Conservation (phyloP, 1,140 invertebrate genomes). For the Aphaenogaster ashmeadi region DNA sequence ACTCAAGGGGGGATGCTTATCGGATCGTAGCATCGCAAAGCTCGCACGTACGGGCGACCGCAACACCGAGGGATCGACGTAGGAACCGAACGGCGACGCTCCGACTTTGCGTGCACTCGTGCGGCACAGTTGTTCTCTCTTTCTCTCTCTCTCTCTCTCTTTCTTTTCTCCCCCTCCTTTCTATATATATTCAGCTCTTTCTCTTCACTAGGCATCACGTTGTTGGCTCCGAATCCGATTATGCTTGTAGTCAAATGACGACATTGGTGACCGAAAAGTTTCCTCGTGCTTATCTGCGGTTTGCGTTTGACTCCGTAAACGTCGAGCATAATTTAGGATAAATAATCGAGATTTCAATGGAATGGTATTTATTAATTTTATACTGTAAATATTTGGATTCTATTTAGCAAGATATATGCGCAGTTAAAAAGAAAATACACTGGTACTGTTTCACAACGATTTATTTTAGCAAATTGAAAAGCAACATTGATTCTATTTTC, state of each 20-base stretch:
- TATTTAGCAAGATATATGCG: not conserved
- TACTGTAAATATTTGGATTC: not conserved
- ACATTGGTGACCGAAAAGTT: conserved; percentile 1
- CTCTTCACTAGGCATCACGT: not conserved
- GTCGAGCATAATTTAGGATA: not conserved
- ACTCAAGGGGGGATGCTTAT: conserved; percentile 79
- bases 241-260: conserved; percentile 43
- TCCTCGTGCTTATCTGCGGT: not conserved
- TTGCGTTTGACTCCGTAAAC: not conserved
- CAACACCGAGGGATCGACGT: conserved; percentile 64
- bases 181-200: conserved; percentile 11
- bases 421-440: not conserved
- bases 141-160: conserved; percentile 2
- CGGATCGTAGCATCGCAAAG: conserved; percentile 82
- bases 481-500: not conserved
- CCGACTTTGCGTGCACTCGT: conserved; percentile 62
- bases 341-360: not conserved
- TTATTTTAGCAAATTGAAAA: not conserved
- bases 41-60: conserved; percentile 82
- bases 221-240: conserved; percentile 39
- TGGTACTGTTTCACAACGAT: not conserved
- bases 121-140: conserved; percentile 40
- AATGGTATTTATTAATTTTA: not conserved
- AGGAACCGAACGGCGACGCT: conserved; percentile 59
- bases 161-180: conserved; percentile 3